Evolutionary conservation across 2,888 invertebrate species (phyloP).

Genomic region (Monopis laevigella): DNA sequence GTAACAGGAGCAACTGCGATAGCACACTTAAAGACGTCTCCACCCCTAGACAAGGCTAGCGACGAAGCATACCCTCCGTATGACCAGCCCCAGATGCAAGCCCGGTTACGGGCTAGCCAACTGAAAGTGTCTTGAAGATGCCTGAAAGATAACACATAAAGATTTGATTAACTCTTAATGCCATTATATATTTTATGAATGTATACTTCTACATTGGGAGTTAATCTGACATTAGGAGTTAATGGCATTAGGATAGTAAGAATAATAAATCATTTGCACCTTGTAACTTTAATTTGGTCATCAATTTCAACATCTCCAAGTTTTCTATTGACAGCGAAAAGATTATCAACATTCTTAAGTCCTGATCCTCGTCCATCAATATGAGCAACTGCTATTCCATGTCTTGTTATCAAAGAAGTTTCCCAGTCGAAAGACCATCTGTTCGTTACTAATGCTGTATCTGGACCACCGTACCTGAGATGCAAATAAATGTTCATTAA

Average conservation of each 20-base stretch:
- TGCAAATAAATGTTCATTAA: too few species aligned
- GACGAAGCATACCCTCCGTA: constrained; percentile 96
- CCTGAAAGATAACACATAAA: constrained; percentile 52
- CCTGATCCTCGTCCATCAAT: constrained; percentile 94
- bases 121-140: constrained; percentile 70
- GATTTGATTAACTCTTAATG: too few species aligned
- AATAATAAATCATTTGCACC: too few species aligned
- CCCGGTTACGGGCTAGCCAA: constrained; percentile 82
- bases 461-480: constrained; percentile 89
- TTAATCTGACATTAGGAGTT: too few species aligned
- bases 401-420: constrained; percentile 83
- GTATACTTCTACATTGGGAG: neutral
- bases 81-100: constrained; percentile 98
- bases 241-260: too few species aligned
- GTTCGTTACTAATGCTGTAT: constrained; percentile 84
- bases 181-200: too few species aligned
- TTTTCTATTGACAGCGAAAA: constrained; percentile 83
- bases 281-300: constrained; percentile 89
- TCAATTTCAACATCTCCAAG: constrained; percentile 91
- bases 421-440: constrained; percentile 89
- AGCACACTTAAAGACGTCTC: constrained; percentile 88
- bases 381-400: constrained; percentile 85
- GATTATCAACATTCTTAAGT: constrained; percentile 81
- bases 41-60: constrained; percentile 84
- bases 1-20: constrained; percentile 96